Conservation (phyloP, 2,888 invertebrate species). For the Ornithoptera alexandrae region DNA sequence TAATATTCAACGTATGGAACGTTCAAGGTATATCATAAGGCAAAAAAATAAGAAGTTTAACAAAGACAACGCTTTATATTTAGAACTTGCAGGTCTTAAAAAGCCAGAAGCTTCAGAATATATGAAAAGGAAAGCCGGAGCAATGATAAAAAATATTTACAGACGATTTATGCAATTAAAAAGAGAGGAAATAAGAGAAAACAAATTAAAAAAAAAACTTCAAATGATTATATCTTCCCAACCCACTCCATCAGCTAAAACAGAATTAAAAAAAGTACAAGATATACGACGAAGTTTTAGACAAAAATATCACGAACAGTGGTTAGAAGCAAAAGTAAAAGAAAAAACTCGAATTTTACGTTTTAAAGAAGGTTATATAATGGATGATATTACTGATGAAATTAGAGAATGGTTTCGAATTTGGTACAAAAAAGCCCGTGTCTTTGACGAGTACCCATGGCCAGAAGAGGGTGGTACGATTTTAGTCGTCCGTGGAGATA, state of each 20-base stretch:
- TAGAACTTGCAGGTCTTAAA: slow-evolving; percentile 66
- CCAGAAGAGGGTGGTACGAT: slow-evolving; percentile 85
- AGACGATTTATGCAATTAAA: slow-evolving; percentile 68
- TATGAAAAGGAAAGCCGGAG: slow-evolving; percentile 49
- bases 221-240: slow-evolving; percentile 80
- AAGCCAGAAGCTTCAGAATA: slow-evolving; percentile 48
- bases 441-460: slow-evolving; percentile 87
- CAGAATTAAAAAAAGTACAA: slow-evolving; percentile 68
- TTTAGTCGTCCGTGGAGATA: slow-evolving; percentile 79
- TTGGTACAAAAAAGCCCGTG: slow-evolving; percentile 79
- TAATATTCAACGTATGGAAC: slow-evolving; percentile 70
- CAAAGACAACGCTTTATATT: slow-evolving; percentile 58
- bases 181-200: slow-evolving; percentile 58
- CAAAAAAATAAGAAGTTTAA: slow-evolving; percentile 48
- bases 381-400: slow-evolving; percentile 88
- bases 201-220: slow-evolving; percentile 68
- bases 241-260: slow-evolving; percentile 64
- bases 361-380: slow-evolving; percentile 79
- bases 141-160: slow-evolving; percentile 57
- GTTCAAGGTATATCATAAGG: slow-evolving; percentile 47
- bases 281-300: slow-evolving; percentile 68
- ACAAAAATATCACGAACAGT: slow-evolving; percentile 66
- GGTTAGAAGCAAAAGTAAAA: slow-evolving; percentile 63
- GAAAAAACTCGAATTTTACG: slow-evolving; percentile 75
- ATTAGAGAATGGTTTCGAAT: slow-evolving; percentile 86